Conservation (phyloP, 2,113 vertebrate genomes). For the Condylura cristata region DNA sequence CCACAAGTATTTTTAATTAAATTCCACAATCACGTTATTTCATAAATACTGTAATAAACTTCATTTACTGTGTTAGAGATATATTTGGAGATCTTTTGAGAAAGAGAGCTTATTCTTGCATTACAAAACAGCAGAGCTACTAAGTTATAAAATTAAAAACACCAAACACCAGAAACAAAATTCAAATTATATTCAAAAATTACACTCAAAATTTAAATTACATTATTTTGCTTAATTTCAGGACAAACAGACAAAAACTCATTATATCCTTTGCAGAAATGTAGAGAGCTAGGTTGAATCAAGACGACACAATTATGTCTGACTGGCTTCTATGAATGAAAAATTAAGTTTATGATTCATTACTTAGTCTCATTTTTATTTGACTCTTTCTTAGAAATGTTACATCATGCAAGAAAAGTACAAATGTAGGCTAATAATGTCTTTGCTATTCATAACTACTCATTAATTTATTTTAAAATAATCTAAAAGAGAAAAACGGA, state of each 20-base stretch:
- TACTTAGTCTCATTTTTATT: not conserved
- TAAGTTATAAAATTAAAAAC: not conserved
- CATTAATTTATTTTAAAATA: not conserved
- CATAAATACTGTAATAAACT: not conserved
- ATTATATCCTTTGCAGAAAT: not conserved
- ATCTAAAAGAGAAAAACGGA: not conserved
- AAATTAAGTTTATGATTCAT: conserved; percentile 25
- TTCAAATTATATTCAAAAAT: not conserved
- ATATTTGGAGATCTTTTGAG: not conserved
- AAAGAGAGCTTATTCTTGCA: not conserved
- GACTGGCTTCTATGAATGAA: not conserved
- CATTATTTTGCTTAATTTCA: not conserved
- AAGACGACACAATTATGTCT: not conserved
- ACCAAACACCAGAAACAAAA: conserved; percentile 18
- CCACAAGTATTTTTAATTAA: not conserved
- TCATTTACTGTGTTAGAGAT: not conserved
- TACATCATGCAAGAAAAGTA: not conserved
- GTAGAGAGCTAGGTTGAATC: not conserved
- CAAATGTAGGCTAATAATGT: no score
- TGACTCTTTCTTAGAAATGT: not conserved
- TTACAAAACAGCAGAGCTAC: not conserved
- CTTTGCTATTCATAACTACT: not conserved
- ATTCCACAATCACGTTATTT: not conserved
- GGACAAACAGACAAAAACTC: not conserved
- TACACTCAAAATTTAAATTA: not conserved